Evolutionary conservation across 2,113 vertebrate species (phyloP), one percentile per base, ranked within the genome.

Genomic region (Progne subis): DNA sequence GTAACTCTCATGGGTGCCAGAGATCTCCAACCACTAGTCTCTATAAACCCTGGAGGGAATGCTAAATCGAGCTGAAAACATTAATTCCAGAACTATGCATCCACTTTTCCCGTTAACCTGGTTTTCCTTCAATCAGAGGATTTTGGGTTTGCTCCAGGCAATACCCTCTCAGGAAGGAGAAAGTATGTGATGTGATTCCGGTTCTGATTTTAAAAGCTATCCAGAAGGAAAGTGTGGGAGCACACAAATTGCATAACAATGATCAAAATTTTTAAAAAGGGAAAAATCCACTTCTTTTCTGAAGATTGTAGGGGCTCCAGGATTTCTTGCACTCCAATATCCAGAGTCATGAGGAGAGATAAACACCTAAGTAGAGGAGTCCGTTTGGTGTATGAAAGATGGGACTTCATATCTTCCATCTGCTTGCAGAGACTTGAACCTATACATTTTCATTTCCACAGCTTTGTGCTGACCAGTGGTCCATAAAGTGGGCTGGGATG

Each of bases 41-140:
- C 84, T 84, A 47, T 78, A 95, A 94, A 95, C 74, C 79, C 77
- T 63, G 49, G 56, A 92, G 60, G 25, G 57, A 96, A 94, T 91
- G 93, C 28, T 97, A 95, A 96, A 96, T 86, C 59, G 60, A 97
- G 83, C 92, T 91, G 93, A 96, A 97, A 97, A 94, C 90, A 88
- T 92, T 81, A 55, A 71, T 89, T 95, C 89, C 77, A 52, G 68
- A 53, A 81, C 82, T 80, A 81, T 83, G 77, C 82, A 80, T 79
- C 90, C 67, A 82, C 63, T 95, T 93, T 91, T 67, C 82, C 70
- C 61, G 71, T 82, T 93, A 96, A 96, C 65, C 74, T 90, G 79
- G 21, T 93, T 90, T 95, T 82, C 56, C 49, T 70, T 78, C 85
- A 89, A 13, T 87, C 74, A 70, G 63, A 81, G 17, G 23, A n/a